These are phyloP conservation scores for Bos indicus DNA, from an alignment of 2,113 vertebrate species.

Conservation along the genomic window DNA sequence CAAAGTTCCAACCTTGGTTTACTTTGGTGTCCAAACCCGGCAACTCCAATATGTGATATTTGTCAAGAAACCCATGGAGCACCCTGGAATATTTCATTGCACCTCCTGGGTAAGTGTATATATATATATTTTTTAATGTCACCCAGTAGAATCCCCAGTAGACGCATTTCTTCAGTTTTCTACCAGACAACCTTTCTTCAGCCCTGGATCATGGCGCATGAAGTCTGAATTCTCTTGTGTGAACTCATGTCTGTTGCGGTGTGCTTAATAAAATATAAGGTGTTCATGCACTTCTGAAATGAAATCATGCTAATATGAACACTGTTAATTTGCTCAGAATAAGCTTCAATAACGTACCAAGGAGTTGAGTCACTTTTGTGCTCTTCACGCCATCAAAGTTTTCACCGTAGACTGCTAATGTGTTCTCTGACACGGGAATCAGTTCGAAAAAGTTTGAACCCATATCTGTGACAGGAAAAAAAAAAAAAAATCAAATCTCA, in stretches of 20 bases:
- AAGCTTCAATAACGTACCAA: background rate
- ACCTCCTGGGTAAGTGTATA: background rate
- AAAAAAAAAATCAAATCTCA: background rate
- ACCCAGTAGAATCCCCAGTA: background rate
- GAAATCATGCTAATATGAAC: background rate
- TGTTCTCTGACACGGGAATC: background rate
- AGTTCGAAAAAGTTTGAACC: accelerated
- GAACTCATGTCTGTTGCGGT: background rate
- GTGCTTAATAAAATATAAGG: background rate
- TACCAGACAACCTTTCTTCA: background rate
- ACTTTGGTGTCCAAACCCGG: background rate
- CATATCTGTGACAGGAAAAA: background rate
- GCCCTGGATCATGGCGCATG: background rate
- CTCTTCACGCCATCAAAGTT: accelerated
- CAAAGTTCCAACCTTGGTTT: background rate
- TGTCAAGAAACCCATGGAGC: background rate
- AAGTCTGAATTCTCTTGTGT: background rate
- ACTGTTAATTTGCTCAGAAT: background rate
- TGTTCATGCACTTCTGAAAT: background rate
- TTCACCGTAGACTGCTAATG: background rate
- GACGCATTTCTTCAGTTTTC: accelerated
- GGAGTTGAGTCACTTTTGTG: background rate
- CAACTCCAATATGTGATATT: background rate
- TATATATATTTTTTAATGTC: background rate
- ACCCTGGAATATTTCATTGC: background rate